Percentiles rank a stretch among this genome's conserved stretches.
phyloP scores from a whole-genome alignment of 2,113 vertebrate genomes.

The Baryphthengus martii region DNA sequence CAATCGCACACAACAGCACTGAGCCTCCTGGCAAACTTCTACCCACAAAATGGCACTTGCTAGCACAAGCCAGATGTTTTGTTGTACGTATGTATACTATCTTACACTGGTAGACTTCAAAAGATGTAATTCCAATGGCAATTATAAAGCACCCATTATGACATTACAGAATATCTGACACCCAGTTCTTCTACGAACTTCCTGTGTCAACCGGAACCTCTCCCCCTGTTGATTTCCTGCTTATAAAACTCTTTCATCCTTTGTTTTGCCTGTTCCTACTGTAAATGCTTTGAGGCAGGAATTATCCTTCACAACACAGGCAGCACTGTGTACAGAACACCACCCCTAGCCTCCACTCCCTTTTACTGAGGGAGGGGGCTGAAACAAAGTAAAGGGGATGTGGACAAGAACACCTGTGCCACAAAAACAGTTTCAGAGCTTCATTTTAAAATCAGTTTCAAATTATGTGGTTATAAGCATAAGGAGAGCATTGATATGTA shows the following conservation, averaged over 20 bases:
- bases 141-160: neutral
- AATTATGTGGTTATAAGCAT: neutral
- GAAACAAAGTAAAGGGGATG: neutral
- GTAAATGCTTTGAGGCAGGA: neutral
- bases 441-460: neutral
- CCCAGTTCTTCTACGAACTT: neutral
- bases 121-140: neutral
- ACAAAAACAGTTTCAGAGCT: neutral
- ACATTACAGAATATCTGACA: neutral
- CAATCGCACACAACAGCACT: neutral
- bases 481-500: neutral
- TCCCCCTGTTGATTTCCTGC: neutral
- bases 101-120: neutral
- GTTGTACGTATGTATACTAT: neutral
- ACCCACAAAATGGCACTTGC: neutral
- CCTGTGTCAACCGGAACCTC: neutral
- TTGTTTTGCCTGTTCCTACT: neutral
- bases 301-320: neutral
- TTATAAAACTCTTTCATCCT: neutral
- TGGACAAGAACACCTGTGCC: neutral
- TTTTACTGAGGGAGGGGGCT: neutral
- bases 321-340: rapidly evolving
- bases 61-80: neutral
- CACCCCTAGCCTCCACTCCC: neutral
- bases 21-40: neutral